Conservation (phyloP, 2,113 vertebrate genomes). For the Seriola dumerili region DNA sequence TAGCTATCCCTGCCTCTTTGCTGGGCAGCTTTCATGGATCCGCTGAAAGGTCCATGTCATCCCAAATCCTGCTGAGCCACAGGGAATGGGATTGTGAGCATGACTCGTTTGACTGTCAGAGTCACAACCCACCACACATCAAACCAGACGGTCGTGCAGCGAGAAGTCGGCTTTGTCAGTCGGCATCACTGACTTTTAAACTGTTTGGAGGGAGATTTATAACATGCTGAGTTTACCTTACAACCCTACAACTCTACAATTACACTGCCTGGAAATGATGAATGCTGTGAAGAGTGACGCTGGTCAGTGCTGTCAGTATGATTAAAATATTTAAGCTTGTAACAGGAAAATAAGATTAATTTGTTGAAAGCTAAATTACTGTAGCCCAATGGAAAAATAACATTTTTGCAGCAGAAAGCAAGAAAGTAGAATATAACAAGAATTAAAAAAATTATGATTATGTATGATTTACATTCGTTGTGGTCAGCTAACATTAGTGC, state of each 20-base stretch:
- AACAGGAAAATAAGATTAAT: neutral
- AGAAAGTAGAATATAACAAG: too few species aligned
- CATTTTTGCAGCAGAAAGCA: too few species aligned
- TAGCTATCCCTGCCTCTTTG: conserved; percentile 9
- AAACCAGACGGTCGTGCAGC: conserved; percentile 12
- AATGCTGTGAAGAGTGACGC: neutral
- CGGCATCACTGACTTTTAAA: conserved; percentile 7
- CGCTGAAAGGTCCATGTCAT: conserved; percentile 41
- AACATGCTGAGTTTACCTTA: neutral
- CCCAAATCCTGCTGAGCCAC: conserved; percentile 56
- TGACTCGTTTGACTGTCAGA: conserved; percentile 38
- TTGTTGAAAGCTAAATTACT: neutral
- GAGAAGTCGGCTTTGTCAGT: conserved; percentile 21
- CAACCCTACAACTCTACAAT: neutral
- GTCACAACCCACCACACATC: conserved; percentile 5
- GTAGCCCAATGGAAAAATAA: neutral
- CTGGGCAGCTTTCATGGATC: conserved; percentile 43
- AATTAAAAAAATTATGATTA: too few species aligned
- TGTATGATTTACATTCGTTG: too few species aligned
- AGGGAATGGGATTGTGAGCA: conserved; percentile 47
- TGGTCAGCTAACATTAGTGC: too few species aligned
- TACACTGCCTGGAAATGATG: neutral
- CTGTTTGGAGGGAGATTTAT: conserved; percentile 4
- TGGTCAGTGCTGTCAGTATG: neutral
- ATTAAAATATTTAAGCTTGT: neutral